phyloP scores from a whole-genome alignment of 2,888 invertebrate genomes.

The Microchrysa polita region DNA sequence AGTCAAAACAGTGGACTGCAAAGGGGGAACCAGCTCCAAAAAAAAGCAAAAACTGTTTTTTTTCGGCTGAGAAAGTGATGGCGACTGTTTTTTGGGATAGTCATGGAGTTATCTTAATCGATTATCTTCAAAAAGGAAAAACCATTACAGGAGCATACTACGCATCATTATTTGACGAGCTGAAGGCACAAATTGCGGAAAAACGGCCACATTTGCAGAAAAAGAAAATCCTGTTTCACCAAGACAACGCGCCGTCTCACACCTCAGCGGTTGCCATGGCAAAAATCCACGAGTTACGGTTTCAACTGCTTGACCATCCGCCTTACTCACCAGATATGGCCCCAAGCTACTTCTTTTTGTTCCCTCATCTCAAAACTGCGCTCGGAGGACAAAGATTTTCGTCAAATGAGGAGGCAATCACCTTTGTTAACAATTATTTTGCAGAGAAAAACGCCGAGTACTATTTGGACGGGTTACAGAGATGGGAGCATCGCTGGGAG shows the following conservation, averaged over 20 bases:
- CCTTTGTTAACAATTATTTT: slow-evolving; percentile 33
- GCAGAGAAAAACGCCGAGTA: slow-evolving; percentile 34
- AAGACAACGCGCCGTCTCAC: slow-evolving; percentile 47
- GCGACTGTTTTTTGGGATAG: no score
- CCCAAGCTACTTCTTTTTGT: slow-evolving; percentile 22
- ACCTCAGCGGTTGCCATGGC: slow-evolving; percentile 45
- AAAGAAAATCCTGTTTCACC: slow-evolving; percentile 47
- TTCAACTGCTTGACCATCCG: slow-evolving; percentile 40
- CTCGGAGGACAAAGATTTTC: slow-evolving; percentile 27
- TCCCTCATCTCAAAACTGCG: slow-evolving; percentile 25
- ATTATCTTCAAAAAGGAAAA: no score
- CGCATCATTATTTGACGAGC: slow-evolving; percentile 50
- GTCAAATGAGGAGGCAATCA: slow-evolving; percentile 22
- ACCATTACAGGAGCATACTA: no score
- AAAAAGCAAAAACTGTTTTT: background rate
- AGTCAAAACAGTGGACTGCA: background rate
- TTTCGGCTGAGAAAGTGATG: slow-evolving; percentile 1
- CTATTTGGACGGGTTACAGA: background rate
- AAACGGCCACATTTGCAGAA: slow-evolving; percentile 51
- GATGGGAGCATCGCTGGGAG: background rate
- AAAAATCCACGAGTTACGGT: slow-evolving; percentile 49
- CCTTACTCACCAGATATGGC: slow-evolving; percentile 47
- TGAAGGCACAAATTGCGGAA: slow-evolving; percentile 51
- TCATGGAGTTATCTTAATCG: no score
- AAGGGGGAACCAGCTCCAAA: slow-evolving; percentile 39